These are phyloP conservation scores for Scomber japonicus DNA, from an alignment of 2,113 vertebrate species.

Conservation along the genomic window DNA sequence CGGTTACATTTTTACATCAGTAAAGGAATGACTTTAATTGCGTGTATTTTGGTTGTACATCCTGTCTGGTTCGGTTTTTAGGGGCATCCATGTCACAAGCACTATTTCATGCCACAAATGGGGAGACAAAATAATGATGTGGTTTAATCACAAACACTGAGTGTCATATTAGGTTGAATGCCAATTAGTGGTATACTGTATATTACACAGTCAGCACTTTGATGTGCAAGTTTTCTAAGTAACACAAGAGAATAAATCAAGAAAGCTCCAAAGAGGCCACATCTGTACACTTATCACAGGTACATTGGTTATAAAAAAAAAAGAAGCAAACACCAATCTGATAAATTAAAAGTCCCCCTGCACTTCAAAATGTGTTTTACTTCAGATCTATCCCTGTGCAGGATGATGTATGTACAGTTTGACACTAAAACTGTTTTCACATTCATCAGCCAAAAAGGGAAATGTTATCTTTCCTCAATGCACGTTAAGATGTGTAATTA, in stretches of 20 bases:
- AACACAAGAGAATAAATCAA: not conserved
- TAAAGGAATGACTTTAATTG: not conserved
- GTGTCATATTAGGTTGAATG: slow-evolving; percentile 2
- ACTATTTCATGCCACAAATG: not conserved
- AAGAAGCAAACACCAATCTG: too few relatives aligned
- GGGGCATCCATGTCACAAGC: slow-evolving; percentile 7
- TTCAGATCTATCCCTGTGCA: too few relatives aligned
- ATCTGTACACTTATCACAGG: not conserved
- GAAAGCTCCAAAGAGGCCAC: not conserved
- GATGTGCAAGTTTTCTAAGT: not conserved
- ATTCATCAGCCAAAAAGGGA: too few relatives aligned
- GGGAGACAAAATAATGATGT: not conserved
- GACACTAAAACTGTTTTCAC: too few relatives aligned
- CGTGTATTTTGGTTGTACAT: not conserved
- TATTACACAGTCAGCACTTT: not conserved
- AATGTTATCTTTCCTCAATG: too few relatives aligned
- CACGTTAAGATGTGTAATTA: too few relatives aligned
- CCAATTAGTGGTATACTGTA: not conserved
- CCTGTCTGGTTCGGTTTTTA: slow-evolving; percentile 2
- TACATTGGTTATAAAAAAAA: not conserved
- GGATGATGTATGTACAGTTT: too few relatives aligned
- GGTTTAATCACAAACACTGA: slow-evolving; percentile 3
- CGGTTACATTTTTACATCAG: not conserved
- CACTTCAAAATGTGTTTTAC: not conserved
- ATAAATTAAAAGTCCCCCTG: too few relatives aligned